A percentile compares a stretch with the other conserved stretches of the same genome.
These are phyloP conservation scores for Anorthoa munda DNA, from an alignment of 2,888 invertebrate species.

Conservation along the genomic window DNA sequence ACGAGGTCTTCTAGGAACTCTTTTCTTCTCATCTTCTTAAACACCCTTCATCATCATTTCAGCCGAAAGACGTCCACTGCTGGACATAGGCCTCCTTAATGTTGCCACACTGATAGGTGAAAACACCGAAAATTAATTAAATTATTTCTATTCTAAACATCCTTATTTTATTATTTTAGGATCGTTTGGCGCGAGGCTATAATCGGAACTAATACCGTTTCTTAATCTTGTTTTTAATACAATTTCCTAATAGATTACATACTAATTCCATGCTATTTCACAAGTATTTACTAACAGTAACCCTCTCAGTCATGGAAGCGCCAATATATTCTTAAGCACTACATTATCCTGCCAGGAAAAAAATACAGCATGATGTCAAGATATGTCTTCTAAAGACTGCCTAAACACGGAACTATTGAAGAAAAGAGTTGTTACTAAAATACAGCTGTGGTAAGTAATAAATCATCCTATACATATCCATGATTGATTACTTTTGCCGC, in stretches of 20 bases:
- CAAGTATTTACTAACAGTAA: neutral
- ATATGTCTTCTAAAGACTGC: slow-evolving; percentile 4
- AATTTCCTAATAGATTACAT: neutral
- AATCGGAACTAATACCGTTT: no score
- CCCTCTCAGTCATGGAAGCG: neutral
- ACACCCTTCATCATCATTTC: no score
- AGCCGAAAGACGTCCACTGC: no score
- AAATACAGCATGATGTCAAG: slow-evolving; percentile 11
- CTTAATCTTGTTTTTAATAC: neutral
- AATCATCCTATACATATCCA: slow-evolving; percentile 82
- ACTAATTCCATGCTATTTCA: neutral
- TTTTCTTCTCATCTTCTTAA: no score
- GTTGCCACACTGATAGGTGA: no score
- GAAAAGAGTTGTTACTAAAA: slow-evolving; percentile 81
- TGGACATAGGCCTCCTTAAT: no score
- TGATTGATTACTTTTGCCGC: slow-evolving; percentile 82
- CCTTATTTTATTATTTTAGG: no score
- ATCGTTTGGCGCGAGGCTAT: no score
- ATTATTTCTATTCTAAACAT: no score
- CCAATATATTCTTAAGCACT: neutral
- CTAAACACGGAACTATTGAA: slow-evolving; percentile 68
- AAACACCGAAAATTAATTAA: no score
- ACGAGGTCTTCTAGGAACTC: no score
- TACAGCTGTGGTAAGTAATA: slow-evolving; percentile 81
- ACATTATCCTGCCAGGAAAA: neutral